Evolutionary conservation across 2,113 vertebrate species (phyloP).

Genomic region (Hypocryptadius cinnamomeus): DNA sequence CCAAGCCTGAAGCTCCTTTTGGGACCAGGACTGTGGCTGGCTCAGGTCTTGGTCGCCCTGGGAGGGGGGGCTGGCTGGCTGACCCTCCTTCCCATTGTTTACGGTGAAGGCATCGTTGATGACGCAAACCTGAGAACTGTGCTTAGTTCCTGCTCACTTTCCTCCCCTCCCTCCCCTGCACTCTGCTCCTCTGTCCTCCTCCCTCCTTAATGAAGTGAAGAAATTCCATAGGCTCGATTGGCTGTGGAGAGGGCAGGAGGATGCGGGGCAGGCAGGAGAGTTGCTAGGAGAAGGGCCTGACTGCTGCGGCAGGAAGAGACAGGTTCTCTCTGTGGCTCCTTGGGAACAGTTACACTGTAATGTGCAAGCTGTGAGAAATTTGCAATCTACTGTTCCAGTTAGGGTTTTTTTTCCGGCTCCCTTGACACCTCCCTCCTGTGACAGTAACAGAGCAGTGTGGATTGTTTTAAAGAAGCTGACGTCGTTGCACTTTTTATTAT

Average conservation of each 20-base stretch:
- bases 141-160: conserved; percentile 59
- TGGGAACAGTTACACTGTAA: conserved; percentile 61
- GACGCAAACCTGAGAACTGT: conserved; percentile 70
- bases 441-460: conserved; percentile 51
- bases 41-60: conserved; percentile 59
- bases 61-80: conserved; percentile 62
- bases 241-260: conserved; percentile 16
- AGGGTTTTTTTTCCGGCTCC: conserved; percentile 43
- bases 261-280: background rate
- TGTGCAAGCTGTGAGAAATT: conserved; percentile 72
- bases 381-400: conserved; percentile 69
- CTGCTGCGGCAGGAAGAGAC: background rate
- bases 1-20: conserved; percentile 66
- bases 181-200: conserved; percentile 16
- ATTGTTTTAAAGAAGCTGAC: conserved; percentile 68
- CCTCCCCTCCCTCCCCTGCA: conserved; percentile 12
- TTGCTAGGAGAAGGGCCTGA: conserved; percentile 17
- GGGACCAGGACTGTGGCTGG: conserved; percentile 65
- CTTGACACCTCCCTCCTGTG: conserved; percentile 51
- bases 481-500: conserved; percentile 75
- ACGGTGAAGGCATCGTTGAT: conserved; percentile 69
- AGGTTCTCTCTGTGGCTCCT: background rate
- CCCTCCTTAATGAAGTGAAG: conserved; percentile 1
- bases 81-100: conserved; percentile 70
- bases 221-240: conserved; percentile 4